Evolutionary conservation across 2,888 invertebrate genomes (phyloP), one percentile per base, ranked within the genome.

Genomic region (Tetanocera ferruginea): DNA sequence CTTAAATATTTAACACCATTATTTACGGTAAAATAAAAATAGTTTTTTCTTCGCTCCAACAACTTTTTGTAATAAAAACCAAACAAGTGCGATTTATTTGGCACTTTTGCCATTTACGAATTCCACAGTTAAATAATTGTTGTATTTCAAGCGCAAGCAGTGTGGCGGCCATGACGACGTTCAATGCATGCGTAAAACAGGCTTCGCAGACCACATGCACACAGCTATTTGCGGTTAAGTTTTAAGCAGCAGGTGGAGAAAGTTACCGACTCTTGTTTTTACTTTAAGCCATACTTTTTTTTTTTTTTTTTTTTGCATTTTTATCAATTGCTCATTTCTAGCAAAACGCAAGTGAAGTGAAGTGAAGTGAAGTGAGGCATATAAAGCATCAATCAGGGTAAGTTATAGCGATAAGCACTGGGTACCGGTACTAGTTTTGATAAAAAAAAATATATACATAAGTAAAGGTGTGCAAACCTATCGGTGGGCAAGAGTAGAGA

Each of bases 221-320:
- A n/a, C 28, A 28, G 75, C 52, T 34, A 25, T 34, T 51, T 67
- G 67, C 52, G 67, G 14, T 55, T 31, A 23, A 55, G 75, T 62
- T 73, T 49, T 37, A 25, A 34, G 9, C 19, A 66, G 37, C 66
- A 55, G 31, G 67, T 75, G 75, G 75, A 75, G 75, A 75, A 75
- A 75, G 75, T 75, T 75, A 57, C 52, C 34, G 23, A 23, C 31
- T n/a, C 66, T 19, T 49, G 55, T 75, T 28, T 51, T 25, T 23
- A 28, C 19, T 71, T 71, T 55, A 25, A 31, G 49, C 43, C 8
- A 28, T 1, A 25, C 2, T 37, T 43, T 55, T 34, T 72, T 31
- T 60, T 55, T 37, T 17, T 19, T 17, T 55, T 52, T 11, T 8
- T 55, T 71, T 8, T 64, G 11, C 17, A 17, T 34, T 66, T 66